phyloP scores from a whole-genome alignment of 2,888 invertebrate genomes.

The Phytoseiulus persimilis region DNA sequence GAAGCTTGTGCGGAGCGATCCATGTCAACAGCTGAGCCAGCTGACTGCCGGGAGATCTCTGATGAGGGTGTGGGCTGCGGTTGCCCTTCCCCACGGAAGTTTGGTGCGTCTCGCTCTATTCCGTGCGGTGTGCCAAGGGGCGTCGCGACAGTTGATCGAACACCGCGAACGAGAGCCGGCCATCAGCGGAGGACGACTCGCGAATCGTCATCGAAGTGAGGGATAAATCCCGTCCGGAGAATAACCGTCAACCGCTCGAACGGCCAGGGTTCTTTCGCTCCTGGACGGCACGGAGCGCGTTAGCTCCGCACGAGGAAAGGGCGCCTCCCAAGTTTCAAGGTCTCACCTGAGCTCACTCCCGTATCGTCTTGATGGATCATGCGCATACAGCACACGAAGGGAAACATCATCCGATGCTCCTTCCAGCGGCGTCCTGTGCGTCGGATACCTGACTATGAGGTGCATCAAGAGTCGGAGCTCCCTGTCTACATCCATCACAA shows the following conservation, averaged over 20 bases:
- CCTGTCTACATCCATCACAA: no score
- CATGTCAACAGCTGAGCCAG: not conserved
- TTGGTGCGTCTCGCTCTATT: not conserved
- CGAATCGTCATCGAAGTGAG: not conserved
- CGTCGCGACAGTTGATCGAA: not conserved
- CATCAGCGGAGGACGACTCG: not conserved
- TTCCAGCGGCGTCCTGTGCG: no score
- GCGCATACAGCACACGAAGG: no score
- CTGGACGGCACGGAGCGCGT: not conserved
- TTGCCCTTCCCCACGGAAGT: not conserved
- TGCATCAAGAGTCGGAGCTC: no score
- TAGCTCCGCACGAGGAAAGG: not conserved
- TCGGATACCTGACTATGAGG: no score
- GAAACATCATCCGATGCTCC: no score
- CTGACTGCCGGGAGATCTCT: not conserved
- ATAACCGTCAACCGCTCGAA: not conserved
- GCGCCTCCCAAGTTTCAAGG: not conserved
- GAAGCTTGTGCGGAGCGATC: not conserved
- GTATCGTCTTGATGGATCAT: no score
- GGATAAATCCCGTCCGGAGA: not conserved
- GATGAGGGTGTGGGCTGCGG: not conserved
- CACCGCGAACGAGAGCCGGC: not conserved
- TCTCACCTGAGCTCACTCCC: not conserved
- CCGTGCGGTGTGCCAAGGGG: not conserved
- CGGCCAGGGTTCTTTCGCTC: not conserved